Percentiles rank a stretch among this genome's conserved stretches.
These are phyloP conservation scores for Heliconius eleuchia DNA, from an alignment of 1,140 invertebrate genomes.

Conservation along the genomic window DNA sequence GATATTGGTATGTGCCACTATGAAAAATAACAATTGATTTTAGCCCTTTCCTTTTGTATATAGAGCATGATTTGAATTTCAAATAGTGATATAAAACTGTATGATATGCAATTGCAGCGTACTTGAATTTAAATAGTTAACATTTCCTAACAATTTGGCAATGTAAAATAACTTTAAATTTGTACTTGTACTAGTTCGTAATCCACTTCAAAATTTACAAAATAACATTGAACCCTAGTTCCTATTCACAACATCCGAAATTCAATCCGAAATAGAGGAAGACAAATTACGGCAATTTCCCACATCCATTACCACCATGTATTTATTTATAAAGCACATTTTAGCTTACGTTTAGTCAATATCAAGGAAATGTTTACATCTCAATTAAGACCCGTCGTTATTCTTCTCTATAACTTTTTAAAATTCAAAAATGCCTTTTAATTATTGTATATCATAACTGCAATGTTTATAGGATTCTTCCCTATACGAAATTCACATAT, in stretches of 20 bases:
- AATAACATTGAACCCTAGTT: conserved; percentile 3
- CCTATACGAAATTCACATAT: not conserved
- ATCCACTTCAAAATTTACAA: not conserved
- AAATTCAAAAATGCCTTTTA: not conserved
- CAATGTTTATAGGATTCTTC: not conserved
- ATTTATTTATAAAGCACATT: not conserved
- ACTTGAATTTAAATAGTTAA: not conserved
- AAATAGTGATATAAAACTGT: not conserved
- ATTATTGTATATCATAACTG: not conserved
- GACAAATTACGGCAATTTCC: not conserved
- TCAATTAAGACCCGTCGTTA: not conserved
- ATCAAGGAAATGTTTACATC: not conserved
- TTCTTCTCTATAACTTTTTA: not conserved
- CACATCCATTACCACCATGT: not conserved
- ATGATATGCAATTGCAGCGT: not conserved
- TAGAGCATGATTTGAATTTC: conserved; percentile 1
- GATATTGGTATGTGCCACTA: not conserved
- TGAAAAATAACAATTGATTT: not conserved
- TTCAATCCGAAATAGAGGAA: not conserved
- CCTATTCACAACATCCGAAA: not conserved
- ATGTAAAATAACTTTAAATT: not conserved
- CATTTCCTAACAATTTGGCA: not conserved
- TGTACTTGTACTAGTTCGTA: not conserved
- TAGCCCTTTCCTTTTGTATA: not conserved
- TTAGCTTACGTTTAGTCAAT: not conserved